Conservation (phyloP, 1,140 invertebrate genomes). For the Meteorus sp. region DNA sequence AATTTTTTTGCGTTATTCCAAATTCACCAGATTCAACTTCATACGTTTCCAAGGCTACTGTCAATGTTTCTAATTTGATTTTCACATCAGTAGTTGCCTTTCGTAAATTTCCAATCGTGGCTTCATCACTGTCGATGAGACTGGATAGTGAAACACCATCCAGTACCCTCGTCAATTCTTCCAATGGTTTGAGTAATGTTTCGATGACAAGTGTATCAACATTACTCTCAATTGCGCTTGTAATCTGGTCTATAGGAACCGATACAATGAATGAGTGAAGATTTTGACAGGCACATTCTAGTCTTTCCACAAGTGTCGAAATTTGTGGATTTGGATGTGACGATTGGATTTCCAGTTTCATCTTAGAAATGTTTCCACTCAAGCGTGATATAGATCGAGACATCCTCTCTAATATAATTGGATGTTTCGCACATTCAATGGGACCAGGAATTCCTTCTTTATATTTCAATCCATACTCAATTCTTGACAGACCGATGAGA, state of each 20-base stretch:
- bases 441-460: constrained; percentile 23
- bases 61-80: constrained; percentile 41
- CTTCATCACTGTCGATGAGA: constrained; percentile 13
- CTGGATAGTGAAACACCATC: background rate
- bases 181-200: constrained; percentile 44
- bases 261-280: constrained; percentile 23
- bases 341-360: constrained; percentile 21
- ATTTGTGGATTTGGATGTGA: constrained; percentile 4
- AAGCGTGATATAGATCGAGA: constrained; percentile 35
- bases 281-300: constrained; percentile 23
- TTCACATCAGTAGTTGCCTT: constrained; percentile 40
- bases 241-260: constrained; percentile 12
- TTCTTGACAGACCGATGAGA: constrained; percentile 44
- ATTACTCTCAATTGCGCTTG: constrained; percentile 35
- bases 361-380: constrained; percentile 9
- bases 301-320: constrained; percentile 17
- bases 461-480: constrained; percentile 45
- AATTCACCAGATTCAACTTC: constrained; percentile 29
- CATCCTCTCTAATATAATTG: constrained; percentile 46
- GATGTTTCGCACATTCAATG: constrained; percentile 28
- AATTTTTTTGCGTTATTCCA: constrained; percentile 38
- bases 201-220: constrained; percentile 51
- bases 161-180: constrained; percentile 37
- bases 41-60: constrained; percentile 44
- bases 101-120: constrained; percentile 25